Evolutionary conservation across 2,113 vertebrate species (phyloP).

Genomic region (Osmerus eperlanus): DNA sequence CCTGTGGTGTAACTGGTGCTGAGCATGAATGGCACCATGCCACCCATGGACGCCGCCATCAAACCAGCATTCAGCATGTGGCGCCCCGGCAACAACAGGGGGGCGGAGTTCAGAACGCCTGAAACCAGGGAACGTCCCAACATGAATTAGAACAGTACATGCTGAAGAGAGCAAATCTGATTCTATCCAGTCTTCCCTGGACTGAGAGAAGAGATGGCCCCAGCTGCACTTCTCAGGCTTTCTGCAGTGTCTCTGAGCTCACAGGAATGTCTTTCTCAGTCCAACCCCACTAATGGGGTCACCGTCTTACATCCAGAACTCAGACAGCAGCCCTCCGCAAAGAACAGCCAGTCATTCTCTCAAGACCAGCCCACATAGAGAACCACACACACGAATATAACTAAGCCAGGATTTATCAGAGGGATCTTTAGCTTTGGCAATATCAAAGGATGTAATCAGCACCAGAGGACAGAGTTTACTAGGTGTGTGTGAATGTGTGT

Average conservation of each 20-base stretch:
- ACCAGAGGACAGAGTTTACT: slow-evolving; percentile 6
- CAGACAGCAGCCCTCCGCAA: background rate
- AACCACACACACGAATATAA: slow-evolving; percentile 1
- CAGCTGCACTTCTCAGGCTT: too few species aligned
- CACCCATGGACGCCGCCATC: slow-evolving; percentile 71
- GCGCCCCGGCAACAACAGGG: slow-evolving; percentile 72
- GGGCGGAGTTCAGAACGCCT: slow-evolving; percentile 72
- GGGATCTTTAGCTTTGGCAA: slow-evolving; percentile 44
- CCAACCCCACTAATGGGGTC: too few species aligned
- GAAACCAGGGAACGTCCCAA: background rate
- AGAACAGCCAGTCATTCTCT: background rate
- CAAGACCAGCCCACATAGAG: slow-evolving; percentile 6
- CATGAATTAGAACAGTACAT: background rate
- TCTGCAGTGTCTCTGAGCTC: too few species aligned
- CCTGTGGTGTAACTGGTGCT: slow-evolving; percentile 70
- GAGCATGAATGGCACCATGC: slow-evolving; percentile 77
- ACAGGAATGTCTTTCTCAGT: too few species aligned
- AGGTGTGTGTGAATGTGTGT: background rate
- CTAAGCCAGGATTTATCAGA: slow-evolving; percentile 36
- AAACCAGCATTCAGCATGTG: slow-evolving; percentile 74
- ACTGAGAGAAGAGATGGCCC: too few species aligned
- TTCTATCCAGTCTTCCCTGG: too few species aligned
- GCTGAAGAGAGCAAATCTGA: background rate
- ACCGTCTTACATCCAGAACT: background rate
- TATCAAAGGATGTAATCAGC: slow-evolving; percentile 48